Evolutionary conservation across 30 jellyfish, hydroid and myxozoan species (phyloP).

Genomic region (Mastigias papua): DNA sequence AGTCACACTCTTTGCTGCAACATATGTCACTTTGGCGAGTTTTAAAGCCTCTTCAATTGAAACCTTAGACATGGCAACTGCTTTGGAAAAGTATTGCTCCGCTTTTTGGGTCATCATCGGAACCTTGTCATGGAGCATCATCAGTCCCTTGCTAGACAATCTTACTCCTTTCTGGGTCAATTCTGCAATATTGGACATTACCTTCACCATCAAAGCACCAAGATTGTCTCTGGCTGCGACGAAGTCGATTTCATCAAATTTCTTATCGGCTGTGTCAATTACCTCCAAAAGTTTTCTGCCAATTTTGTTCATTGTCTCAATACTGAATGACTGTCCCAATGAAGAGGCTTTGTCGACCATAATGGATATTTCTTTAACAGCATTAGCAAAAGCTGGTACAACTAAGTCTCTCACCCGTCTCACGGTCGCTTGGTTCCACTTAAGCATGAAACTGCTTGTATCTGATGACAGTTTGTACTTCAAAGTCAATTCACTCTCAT

Average conservation of each 20-base stretch:
- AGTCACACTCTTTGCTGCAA: constrained; percentile 74
- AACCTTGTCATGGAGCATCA: constrained; percentile 43
- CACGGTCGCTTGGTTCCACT: constrained; percentile 89
- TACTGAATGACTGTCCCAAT: constrained; percentile 39
- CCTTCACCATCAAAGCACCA: constrained; percentile 49
- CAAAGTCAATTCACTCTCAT: constrained; percentile 75
- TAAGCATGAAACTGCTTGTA: constrained; percentile 73
- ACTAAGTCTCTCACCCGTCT: constrained; percentile 33
- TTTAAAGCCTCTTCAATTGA: constrained; percentile 16
- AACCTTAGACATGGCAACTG: constrained; percentile 17
- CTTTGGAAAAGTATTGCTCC: constrained; percentile 17
- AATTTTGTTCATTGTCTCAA: constrained; percentile 15
- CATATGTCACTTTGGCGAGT: constrained; percentile 43
- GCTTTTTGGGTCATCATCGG: constrained; percentile 50
- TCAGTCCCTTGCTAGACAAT: constrained; percentile 39
- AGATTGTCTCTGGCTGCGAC: constrained; percentile 67
- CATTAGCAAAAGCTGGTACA: constrained; percentile 40
- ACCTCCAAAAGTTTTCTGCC: constrained; percentile 6
- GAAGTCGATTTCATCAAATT: constrained; percentile 70
- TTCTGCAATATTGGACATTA: constrained; percentile 22
- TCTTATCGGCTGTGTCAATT: constrained; percentile 64
- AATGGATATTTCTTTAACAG: constrained; percentile 14
- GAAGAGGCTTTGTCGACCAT: constrained; percentile 14
- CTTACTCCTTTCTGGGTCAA: constrained; percentile 48
- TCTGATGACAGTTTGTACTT: constrained; percentile 76